phyloP scores from a whole-genome alignment of 2,888 invertebrate species.

The Tipula confusa region DNA sequence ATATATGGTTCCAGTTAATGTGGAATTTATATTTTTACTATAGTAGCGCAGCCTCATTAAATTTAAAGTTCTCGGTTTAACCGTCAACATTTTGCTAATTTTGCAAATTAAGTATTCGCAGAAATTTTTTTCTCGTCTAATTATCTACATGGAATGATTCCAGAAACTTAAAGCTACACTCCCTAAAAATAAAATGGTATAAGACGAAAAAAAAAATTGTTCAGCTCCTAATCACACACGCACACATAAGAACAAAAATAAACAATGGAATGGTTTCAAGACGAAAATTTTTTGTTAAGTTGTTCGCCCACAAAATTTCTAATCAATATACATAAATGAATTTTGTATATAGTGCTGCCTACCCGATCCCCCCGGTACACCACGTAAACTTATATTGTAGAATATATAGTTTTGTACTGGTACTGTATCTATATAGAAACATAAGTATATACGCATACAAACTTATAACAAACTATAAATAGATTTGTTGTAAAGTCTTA shows the following conservation, averaged over 20 bases:
- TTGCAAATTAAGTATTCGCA: too few species aligned
- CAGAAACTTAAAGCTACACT: not conserved
- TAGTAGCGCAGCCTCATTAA: too few species aligned
- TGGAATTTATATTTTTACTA: too few species aligned
- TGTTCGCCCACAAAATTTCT: conserved; percentile 25
- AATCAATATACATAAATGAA: not conserved
- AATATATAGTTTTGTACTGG: not conserved
- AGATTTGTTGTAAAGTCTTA: not conserved
- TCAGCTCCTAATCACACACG: not conserved
- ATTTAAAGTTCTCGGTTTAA: too few species aligned
- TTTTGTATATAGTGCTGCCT: not conserved
- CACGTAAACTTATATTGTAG: not conserved
- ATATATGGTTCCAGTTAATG: too few species aligned
- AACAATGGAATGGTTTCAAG: not conserved
- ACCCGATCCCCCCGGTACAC: not conserved
- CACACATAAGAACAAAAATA: not conserved
- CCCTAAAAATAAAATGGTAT: not conserved
- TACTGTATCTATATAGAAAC: not conserved
- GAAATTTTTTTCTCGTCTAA: not conserved
- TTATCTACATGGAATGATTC: not conserved
- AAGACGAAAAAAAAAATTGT: too few species aligned
- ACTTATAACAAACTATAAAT: conserved; percentile 4
- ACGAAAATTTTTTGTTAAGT: not conserved
- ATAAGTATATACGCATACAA: too few species aligned
- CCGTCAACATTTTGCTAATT: too few species aligned